phyloP scores from a whole-genome alignment of 2,888 invertebrate genomes.

The Saturnia pavonia region DNA sequence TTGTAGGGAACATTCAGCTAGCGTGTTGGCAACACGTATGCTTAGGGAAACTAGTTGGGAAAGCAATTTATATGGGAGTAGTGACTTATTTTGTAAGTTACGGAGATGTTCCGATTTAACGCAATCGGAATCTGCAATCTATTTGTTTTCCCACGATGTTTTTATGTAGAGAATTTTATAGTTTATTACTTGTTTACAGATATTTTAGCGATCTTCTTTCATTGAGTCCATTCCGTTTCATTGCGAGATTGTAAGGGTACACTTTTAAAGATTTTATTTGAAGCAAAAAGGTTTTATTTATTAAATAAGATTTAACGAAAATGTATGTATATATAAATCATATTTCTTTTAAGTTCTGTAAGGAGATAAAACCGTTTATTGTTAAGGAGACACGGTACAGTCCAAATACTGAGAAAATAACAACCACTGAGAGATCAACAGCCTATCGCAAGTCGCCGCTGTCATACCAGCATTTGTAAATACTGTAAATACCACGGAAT shows the following conservation, averaged over 20 bases:
- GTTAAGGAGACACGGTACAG: too few relatives aligned
- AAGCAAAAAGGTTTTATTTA: background rate
- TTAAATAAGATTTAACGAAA: too few relatives aligned
- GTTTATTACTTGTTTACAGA: slow-evolving; percentile 7
- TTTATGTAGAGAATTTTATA: slow-evolving; percentile 1
- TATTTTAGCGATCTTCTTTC: background rate
- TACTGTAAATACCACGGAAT: too few relatives aligned
- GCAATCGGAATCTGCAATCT: slow-evolving; percentile 12
- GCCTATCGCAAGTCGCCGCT: too few relatives aligned
- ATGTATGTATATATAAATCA: too few relatives aligned
- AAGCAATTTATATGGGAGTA: slow-evolving; percentile 20
- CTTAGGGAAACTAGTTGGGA: background rate
- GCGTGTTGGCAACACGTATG: slow-evolving; percentile 10
- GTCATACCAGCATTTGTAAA: too few relatives aligned
- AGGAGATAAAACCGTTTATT: too few relatives aligned
- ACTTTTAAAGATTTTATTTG: background rate
- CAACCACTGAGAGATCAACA: too few relatives aligned
- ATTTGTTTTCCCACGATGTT: slow-evolving; percentile 14
- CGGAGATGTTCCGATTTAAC: slow-evolving; percentile 3
- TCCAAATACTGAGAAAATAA: too few relatives aligned
- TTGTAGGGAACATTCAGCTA: background rate
- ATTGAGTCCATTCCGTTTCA: background rate
- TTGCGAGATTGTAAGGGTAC: background rate
- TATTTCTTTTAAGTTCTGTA: too few relatives aligned
- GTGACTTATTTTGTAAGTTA: slow-evolving; percentile 47